A percentile compares a stretch with the other conserved stretches of the same genome.
These are phyloP conservation scores for Bedellia somnulentella DNA, from an alignment of 2,888 invertebrate genomes.

Conservation along the genomic window DNA sequence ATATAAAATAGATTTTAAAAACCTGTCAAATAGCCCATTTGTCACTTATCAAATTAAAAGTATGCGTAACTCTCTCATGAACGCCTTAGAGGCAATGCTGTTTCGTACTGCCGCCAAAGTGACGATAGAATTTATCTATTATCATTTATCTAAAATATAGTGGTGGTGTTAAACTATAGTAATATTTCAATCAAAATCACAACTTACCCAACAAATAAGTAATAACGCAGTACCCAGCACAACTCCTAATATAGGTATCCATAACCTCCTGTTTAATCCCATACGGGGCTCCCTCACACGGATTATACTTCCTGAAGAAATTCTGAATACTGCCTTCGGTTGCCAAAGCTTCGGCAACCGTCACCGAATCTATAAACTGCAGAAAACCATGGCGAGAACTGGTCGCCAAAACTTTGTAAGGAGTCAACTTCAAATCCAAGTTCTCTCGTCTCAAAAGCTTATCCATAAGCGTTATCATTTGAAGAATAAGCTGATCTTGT, in stretches of 20 bases:
- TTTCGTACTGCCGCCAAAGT: no score
- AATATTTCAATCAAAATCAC: no score
- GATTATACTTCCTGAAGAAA: slow-evolving; percentile 89
- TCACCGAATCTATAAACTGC: slow-evolving; percentile 90
- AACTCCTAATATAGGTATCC: slow-evolving; percentile 95
- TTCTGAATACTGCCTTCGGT: slow-evolving; percentile 89
- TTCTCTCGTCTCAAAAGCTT: slow-evolving; percentile 91
- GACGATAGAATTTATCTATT: no score
- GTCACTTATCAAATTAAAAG: no score
- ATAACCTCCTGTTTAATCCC: slow-evolving; percentile 93
- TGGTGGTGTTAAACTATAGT: no score
- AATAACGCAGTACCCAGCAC: slow-evolving; percentile 98
- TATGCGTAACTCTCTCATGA: no score
- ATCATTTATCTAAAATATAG: no score
- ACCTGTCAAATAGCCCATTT: no score
- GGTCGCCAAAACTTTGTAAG: slow-evolving; percentile 92
- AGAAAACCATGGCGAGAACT: slow-evolving; percentile 95
- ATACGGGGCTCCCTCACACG: slow-evolving; percentile 83
- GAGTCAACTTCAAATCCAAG: slow-evolving; percentile 93
- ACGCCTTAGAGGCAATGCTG: no score
- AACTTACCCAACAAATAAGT: slow-evolving; percentile 82
- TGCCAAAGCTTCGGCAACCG: slow-evolving; percentile 89
- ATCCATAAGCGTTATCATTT: slow-evolving; percentile 99
- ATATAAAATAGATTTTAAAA: no score
- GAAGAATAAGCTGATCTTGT: slow-evolving; percentile 95